Evolutionary conservation across 2,888 invertebrate genomes (phyloP), one percentile per base, ranked within the genome.

Genomic region (Trachelus tabidus): DNA sequence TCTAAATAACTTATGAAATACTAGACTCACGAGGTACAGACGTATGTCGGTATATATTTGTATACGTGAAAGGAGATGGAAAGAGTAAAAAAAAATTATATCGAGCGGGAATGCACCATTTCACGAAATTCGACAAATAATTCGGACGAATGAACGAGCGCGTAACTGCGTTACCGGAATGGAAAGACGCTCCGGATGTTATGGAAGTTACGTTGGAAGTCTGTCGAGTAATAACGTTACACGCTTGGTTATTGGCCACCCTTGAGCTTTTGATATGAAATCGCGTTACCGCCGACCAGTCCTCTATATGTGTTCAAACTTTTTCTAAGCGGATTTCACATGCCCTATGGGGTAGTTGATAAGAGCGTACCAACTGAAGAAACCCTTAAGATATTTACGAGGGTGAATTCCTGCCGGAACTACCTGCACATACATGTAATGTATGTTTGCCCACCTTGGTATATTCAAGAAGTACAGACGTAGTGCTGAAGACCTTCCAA

Each of bases 251-350:
- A 76, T 80, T 74, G 76, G 74, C 68, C 71, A 71, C 33, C 69
- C 68, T 33, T 75, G 31, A 23, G 69, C 77, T 75, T 79, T 79
- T 80, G 79, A 80, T 56, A 79, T 79, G 34, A 75, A 69, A 80
- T 80, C 68, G 37, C n/a, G 33, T 73, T 73, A 77, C 23, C 71
- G 11, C 11, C 31, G 71, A 56, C 56, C 56, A 56, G 56, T 56
- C 23, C 56, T 56, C 23, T 23, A 1, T 56, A 9, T 56, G 56
- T 56, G 9, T 9, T 56, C 1, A 9, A 56, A 56, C 56, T 56
- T 56, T 23, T 56, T 56, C 75, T 75, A 75, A 75, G 37, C n/a
- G 23, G 75, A 75, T 75, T 75, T 40, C 35, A 35, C 56, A 3
- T 31, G 15, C n/a, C 40, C 30, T 71, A 33, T 34, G 23, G 56